These are phyloP conservation scores for Xiphydria camelus DNA, from an alignment of 2,888 invertebrate species.

Conservation along the genomic window DNA sequence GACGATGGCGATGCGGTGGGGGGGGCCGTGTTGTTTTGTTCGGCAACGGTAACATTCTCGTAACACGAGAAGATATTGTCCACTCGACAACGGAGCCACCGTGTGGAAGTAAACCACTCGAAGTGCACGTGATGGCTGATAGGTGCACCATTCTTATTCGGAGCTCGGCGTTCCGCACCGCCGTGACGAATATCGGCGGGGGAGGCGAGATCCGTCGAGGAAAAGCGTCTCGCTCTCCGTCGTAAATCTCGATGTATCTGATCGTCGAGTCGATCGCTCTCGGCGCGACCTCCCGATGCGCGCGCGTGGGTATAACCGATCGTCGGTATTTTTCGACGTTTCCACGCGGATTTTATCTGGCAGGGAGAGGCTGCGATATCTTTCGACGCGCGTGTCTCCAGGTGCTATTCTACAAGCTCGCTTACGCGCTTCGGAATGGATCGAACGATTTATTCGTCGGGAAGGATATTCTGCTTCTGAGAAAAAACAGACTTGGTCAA, in stretches of 20 bases:
- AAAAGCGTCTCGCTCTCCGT: conserved; percentile 4
- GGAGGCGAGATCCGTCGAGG: no score
- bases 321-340: conserved; percentile 32
- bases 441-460: no score
- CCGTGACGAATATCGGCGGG: not conserved
- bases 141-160: not conserved
- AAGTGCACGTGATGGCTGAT: conserved; percentile 30
- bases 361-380: conserved; percentile 12
- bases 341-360: no score
- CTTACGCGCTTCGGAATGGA: no score
- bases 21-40: conserved; percentile 30
- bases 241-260: no score
- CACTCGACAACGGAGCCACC: conserved; percentile 37
- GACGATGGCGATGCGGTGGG: not conserved
- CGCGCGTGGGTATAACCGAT: no score
- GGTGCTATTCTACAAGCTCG: no score
- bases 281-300: no score
- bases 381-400: conserved; percentile 12
- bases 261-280: no score
- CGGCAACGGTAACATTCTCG: conserved; percentile 40
- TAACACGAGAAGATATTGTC: conserved; percentile 46
- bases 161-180: not conserved
- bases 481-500: no score
- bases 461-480: no score
- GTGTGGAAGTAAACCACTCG: conserved; percentile 35